Percentiles rank a stretch among this genome's conserved stretches.
Conservation (phyloP, 2,113 vertebrate genomes). For the Pao palembangensis region DNA sequence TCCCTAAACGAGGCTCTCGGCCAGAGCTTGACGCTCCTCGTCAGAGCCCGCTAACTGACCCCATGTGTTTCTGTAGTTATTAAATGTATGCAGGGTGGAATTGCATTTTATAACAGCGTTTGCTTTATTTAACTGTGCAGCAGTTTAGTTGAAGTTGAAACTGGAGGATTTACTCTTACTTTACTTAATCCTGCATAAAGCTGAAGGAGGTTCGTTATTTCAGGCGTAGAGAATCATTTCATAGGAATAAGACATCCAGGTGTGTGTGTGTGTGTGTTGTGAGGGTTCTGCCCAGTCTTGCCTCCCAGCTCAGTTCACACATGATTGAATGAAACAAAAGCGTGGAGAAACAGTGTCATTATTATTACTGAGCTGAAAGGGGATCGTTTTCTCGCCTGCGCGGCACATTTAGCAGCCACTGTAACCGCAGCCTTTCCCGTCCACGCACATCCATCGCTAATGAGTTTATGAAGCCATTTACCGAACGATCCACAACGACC, state of each 20-base stretch:
- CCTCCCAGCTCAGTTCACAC: constrained; percentile 35
- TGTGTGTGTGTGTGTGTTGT: no score
- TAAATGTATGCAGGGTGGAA: constrained; percentile 6
- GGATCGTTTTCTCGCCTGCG: constrained; percentile 54
- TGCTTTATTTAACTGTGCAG: no score
- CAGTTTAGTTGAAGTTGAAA: no score
- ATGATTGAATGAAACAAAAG: constrained; percentile 62
- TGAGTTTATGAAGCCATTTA: constrained; percentile 63
- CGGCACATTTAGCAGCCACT: constrained; percentile 61
- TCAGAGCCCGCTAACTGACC: neutral
- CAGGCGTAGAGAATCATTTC: no score
- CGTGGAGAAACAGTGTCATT: constrained; percentile 58
- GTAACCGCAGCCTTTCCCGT: constrained; percentile 46
- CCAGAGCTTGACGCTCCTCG: constrained; percentile 28
- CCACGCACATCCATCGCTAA: constrained; percentile 54
- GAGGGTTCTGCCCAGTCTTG: neutral
- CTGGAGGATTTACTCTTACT: no score
- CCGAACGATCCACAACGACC: constrained; percentile 24
- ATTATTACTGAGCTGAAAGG: constrained; percentile 63
- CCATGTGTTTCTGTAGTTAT: neutral
- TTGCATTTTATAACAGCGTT: no score
- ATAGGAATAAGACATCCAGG: neutral
- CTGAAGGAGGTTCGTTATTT: neutral
- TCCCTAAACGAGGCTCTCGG: constrained; percentile 37
- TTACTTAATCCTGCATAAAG: no score